A percentile compares a stretch with the other conserved stretches of the same genome.
Evolutionary conservation across 2,113 vertebrate genomes (phyloP).

Genomic region (Cariama cristata): DNA sequence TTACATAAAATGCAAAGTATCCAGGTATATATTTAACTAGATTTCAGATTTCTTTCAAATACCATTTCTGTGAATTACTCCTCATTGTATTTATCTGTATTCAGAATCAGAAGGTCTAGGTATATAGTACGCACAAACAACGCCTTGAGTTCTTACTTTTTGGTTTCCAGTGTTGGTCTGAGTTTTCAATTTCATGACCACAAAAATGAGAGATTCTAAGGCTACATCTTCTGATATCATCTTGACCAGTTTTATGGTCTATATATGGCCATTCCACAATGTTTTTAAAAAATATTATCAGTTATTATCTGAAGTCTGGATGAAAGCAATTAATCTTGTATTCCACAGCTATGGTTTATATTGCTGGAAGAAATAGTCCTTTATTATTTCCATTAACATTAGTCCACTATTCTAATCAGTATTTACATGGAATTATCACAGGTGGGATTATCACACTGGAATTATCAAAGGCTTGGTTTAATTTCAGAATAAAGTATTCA

Average conservation of each 20-base stretch:
- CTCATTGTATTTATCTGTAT: not conserved
- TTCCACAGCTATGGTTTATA: not conserved
- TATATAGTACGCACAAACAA: not conserved
- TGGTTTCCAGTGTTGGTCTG: not conserved
- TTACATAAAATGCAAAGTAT: not conserved
- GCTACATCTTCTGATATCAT: not conserved
- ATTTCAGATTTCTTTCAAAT: not conserved
- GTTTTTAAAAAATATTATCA: not conserved
- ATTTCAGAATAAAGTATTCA: not conserved
- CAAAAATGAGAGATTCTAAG: not conserved
- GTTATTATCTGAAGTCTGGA: not conserved
- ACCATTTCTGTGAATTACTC: not conserved
- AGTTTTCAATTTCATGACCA: not conserved
- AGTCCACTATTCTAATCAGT: not conserved
- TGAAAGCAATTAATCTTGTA: not conserved
- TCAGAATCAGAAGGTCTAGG: not conserved
- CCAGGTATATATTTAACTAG: not conserved
- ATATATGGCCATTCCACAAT: not conserved
- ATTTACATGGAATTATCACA: not conserved
- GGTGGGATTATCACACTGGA: not conserved
- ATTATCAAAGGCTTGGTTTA: not conserved
- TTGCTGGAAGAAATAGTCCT: not conserved
- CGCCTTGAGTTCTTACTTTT: not conserved
- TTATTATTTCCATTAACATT: not conserved
- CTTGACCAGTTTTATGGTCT: not conserved